These are phyloP conservation scores for Empis stercorea DNA, from an alignment of 2,888 invertebrate genomes.

Conservation along the genomic window DNA sequence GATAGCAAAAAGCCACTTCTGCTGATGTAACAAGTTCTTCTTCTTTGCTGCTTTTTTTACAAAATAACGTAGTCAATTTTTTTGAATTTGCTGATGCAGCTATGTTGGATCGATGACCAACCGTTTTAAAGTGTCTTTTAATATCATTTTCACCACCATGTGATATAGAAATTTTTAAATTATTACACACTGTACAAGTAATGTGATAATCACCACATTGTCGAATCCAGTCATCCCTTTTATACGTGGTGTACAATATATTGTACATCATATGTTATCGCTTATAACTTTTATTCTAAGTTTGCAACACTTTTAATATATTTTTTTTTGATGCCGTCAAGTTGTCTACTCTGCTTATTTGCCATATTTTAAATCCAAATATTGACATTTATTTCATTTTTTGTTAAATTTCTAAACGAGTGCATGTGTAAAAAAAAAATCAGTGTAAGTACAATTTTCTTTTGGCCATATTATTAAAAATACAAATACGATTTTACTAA, in stretches of 20 bases:
- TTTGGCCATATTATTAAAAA: not conserved
- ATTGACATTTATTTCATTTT: not conserved
- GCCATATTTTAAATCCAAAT: no score
- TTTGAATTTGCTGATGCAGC: not conserved
- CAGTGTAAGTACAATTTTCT: no score
- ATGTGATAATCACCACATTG: constrained; percentile 1
- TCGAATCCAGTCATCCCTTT: not conserved
- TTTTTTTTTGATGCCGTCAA: no score
- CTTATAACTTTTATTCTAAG: not conserved
- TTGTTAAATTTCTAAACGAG: not conserved
- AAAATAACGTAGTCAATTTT: not conserved
- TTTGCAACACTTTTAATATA: no score
- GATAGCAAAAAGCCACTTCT: not conserved
- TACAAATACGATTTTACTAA: not conserved
- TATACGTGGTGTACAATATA: not conserved
- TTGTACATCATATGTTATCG: no score
- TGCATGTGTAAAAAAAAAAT: no score
- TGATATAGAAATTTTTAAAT: constrained; percentile 2
- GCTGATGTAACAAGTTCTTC: not conserved
- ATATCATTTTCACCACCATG: constrained; percentile 1
- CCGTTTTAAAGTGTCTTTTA: not conserved
- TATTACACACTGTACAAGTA: not conserved
- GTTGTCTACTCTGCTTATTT: no score
- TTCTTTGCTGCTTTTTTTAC: not conserved
- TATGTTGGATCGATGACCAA: not conserved